These are phyloP conservation scores for Palythoa caribaeorum DNA, from an alignment of 92 coral and sea anemone species.

Conservation along the genomic window DNA sequence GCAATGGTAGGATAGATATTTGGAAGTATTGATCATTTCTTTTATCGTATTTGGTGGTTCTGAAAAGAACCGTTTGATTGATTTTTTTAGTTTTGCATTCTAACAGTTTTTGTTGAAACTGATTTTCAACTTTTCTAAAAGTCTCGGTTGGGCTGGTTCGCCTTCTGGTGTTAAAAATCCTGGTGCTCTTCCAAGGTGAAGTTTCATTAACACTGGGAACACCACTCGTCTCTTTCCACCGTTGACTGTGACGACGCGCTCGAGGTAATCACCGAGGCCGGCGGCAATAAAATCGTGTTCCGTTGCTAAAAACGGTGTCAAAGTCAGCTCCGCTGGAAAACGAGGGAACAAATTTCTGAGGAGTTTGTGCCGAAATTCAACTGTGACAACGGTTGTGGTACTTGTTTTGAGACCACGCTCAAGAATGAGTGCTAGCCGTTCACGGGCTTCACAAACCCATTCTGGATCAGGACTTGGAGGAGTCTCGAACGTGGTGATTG, in stretches of 20 bases:
- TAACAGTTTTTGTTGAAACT: conserved; percentile 50
- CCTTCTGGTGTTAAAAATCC: conserved; percentile 48
- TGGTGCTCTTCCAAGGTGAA: conserved; percentile 60
- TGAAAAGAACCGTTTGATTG: background rate
- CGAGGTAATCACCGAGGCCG: conserved; percentile 51
- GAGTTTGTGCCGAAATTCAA: conserved; percentile 38
- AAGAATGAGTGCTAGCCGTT: conserved; percentile 20
- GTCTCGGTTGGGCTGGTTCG: conserved; percentile 36
- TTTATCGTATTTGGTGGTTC: conserved; percentile 1
- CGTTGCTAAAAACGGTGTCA: conserved; percentile 20
- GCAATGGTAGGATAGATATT: background rate
- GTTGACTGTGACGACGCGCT: conserved; percentile 52
- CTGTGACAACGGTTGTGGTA: background rate
- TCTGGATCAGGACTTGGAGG: conserved; percentile 21
- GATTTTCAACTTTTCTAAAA: conserved; percentile 52
- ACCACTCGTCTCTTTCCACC: conserved; percentile 54
- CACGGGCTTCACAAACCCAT: conserved; percentile 22
- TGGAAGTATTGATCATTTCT: background rate
- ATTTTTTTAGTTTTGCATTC: background rate
- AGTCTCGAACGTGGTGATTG: background rate
- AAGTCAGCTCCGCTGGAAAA: conserved; percentile 46
- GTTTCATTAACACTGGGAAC: conserved; percentile 50
- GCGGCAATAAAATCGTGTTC: conserved; percentile 58
- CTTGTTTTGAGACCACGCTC: conserved; percentile 36
- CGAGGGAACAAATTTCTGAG: conserved; percentile 28